phyloP scores from a whole-genome alignment of 53 echinoderm and acorn worm genomes.

The Astropecten irregularis region DNA sequence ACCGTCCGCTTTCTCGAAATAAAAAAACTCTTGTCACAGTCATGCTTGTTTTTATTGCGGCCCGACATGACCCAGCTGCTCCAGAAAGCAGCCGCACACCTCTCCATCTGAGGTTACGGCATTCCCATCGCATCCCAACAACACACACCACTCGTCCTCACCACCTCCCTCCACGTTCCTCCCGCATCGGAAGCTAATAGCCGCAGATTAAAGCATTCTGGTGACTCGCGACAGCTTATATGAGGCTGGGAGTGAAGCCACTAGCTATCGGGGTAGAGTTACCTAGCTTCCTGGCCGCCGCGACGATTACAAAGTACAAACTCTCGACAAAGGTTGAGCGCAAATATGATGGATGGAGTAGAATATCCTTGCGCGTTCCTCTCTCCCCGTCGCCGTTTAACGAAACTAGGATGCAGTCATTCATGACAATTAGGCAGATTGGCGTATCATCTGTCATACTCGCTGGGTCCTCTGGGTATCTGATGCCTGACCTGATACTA shows the following conservation, averaged over 20 bases:
- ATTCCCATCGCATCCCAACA: neutral
- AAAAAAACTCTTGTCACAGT: too few relatives aligned
- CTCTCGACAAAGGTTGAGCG: too few relatives aligned
- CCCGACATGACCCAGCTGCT: too few relatives aligned
- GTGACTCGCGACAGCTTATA: neutral
- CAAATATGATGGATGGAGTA: neutral
- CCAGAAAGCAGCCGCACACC: neutral
- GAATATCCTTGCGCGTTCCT: too few relatives aligned
- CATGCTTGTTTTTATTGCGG: too few relatives aligned
- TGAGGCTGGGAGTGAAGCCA: neutral
- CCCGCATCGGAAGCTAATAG: slow-evolving; percentile 14
- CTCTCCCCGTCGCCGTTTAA: neutral
- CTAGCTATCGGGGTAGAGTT: neutral
- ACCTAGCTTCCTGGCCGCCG: too few relatives aligned
- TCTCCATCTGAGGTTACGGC: neutral
- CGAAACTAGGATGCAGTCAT: neutral
- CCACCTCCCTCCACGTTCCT: neutral
- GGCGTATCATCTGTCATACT: neutral
- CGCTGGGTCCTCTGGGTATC: too few relatives aligned
- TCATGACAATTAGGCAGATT: slow-evolving; percentile 25
- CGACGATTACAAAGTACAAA: too few relatives aligned
- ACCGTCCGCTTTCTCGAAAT: too few relatives aligned
- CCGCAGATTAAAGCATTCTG: neutral
- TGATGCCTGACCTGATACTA: too few relatives aligned
- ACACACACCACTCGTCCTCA: neutral